Percentiles rank a stretch among this genome's conserved stretches.
These are phyloP conservation scores for Rotaria macrura DNA, from an alignment of 2,888 invertebrate species.

Conservation along the genomic window DNA sequence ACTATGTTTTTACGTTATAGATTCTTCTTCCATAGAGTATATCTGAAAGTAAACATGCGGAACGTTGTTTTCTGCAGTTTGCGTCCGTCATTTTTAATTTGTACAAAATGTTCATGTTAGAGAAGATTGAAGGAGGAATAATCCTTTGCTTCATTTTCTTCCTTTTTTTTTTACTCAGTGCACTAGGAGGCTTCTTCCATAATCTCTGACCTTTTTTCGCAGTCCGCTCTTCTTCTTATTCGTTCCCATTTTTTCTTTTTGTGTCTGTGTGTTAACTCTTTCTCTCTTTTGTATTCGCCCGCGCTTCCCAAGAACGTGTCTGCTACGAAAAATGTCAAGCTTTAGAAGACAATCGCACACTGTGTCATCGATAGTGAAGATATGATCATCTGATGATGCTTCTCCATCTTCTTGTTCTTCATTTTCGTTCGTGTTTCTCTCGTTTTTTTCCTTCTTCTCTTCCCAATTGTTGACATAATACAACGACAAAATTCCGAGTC, in stretches of 20 bases:
- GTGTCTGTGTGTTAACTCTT: not conserved
- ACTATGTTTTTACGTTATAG: not conserved
- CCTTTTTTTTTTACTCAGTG: not conserved
- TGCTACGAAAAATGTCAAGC: not conserved
- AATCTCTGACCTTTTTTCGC: slow-evolving; percentile 7
- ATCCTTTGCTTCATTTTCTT: not conserved
- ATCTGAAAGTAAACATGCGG: not conserved
- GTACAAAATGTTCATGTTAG: not conserved
- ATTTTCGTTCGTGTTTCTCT: not conserved
- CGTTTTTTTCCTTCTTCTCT: not conserved
- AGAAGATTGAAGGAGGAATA: not conserved
- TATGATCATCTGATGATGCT: slow-evolving; percentile 8
- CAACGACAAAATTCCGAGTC: not conserved
- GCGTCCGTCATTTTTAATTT: not conserved
- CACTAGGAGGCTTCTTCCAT: not conserved
- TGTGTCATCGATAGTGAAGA: not conserved
- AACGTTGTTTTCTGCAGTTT: not conserved
- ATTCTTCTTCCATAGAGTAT: not conserved
- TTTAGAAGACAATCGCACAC: not conserved
- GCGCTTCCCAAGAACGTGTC: slow-evolving; percentile 7
- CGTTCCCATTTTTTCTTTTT: not conserved
- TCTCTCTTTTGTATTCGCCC: not conserved
- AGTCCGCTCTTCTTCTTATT: not conserved
- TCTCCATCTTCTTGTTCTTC: not conserved
- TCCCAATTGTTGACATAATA: slow-evolving; percentile 5